These are phyloP conservation scores for Bovichtus variegatus DNA, from an alignment of 2,797 vertebrate species.

Conservation along the genomic window DNA sequence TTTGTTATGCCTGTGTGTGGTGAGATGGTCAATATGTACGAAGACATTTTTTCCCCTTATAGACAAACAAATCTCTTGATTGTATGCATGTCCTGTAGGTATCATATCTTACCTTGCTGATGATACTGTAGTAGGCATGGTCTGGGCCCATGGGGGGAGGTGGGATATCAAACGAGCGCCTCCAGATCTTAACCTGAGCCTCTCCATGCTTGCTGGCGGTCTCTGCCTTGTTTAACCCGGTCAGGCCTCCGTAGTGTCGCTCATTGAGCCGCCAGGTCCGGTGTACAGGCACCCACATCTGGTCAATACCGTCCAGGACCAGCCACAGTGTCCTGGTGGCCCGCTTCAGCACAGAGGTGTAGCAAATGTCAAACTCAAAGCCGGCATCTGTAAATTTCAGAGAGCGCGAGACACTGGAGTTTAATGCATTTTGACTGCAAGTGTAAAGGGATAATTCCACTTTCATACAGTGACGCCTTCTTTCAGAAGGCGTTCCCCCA, in stretches of 20 bases:
- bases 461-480: neutral
- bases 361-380: conserved; percentile 96
- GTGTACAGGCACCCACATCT: conserved; percentile 97
- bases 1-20: conserved; percentile 33
- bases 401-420: neutral
- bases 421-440: neutral
- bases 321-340: conserved; percentile 95
- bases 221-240: conserved; percentile 96
- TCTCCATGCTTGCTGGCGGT: conserved; percentile 96
- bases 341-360: conserved; percentile 96
- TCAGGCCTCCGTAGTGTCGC: conserved; percentile 95
- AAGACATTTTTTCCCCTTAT: conserved; percentile 16
- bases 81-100: conserved; percentile 19
- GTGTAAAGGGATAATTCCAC: neutral
- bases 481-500: neutral
- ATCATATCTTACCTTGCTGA: conserved; percentile 90
- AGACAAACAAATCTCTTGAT: conserved; percentile 31
- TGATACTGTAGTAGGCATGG: conserved; percentile 91
- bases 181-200: conserved; percentile 97
- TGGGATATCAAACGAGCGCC: conserved; percentile 93
- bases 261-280: conserved; percentile 96
- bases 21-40: conserved; percentile 43
- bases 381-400: conserved; percentile 85
- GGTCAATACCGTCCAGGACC: conserved; percentile 93
- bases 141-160: conserved; percentile 93